phyloP scores from a whole-genome alignment of 2,888 invertebrate species.

The Diaperis boleti region DNA sequence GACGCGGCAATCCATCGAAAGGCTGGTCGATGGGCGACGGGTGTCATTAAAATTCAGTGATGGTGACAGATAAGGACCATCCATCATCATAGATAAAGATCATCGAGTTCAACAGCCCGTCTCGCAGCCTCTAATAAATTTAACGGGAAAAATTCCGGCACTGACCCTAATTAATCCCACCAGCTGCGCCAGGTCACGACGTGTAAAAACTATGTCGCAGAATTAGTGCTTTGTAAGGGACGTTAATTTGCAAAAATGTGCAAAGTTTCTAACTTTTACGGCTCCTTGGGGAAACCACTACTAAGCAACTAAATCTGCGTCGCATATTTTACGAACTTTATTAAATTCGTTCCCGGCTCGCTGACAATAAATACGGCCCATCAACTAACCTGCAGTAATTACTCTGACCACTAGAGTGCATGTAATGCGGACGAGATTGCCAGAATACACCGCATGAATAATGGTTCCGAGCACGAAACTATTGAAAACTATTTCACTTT shows the following conservation, averaged over 20 bases:
- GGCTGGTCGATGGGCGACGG: not conserved
- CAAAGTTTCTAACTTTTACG: slow-evolving; percentile 5
- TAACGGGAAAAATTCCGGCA: too few species aligned
- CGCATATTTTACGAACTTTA: not conserved
- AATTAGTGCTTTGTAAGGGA: not conserved
- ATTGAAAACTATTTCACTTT: not conserved
- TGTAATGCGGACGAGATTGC: not conserved
- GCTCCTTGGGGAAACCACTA: not conserved
- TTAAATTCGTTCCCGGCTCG: not conserved
- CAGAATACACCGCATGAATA: not conserved
- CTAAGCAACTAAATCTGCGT: not conserved
- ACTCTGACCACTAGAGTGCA: not conserved
- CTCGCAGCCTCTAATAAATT: too few species aligned
- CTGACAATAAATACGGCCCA: not conserved
- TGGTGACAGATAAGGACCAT: not conserved
- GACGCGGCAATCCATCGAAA: not conserved
- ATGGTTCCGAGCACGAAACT: not conserved
- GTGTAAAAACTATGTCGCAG: not conserved
- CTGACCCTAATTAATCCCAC: too few species aligned
- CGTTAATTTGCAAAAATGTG: not conserved
- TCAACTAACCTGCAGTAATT: not conserved
- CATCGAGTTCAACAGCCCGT: not conserved
- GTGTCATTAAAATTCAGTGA: not conserved
- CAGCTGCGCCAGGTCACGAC: too few species aligned
- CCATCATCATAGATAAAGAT: not conserved